Base-by-base conservation (phyloP, 1,140 invertebrate species). In the Drosophila tristis region DNA sequence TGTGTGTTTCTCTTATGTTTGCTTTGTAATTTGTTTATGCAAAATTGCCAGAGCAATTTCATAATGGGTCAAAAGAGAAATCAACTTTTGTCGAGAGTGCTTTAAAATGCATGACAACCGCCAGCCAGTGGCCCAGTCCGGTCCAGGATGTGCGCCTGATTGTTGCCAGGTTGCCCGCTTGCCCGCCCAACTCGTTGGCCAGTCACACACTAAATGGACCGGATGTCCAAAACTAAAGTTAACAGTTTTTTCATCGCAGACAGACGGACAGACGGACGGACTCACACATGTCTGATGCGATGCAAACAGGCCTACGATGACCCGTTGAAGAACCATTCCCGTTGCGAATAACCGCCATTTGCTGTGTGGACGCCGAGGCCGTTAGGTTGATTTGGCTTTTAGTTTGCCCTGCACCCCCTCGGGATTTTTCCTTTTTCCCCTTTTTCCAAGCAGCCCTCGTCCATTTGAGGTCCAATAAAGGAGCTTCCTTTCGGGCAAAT, bases 41-140 rank as follows among this genome's bases (percentile, higher is more conserved):
- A 84, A 89, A 87, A 90, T 89, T 90, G 85, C 85, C 80, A 73
- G 85, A 89, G 84, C 84, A 84, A 89, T 89, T 89, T 89, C 85
- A 89, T 89, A 89, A 89, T 89, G 84, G 84, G 84, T 89, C 84
- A 89, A 89, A 89, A 68, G 84, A 89, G 84, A 89, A 89, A 89
- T 89, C 84, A 89, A 89, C 84, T 89, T 89, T 90, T 90, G 84
- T 90, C 72, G 76, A 89, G 81, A 80, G 85, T 90, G 80, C 84
- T 89, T 89, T 89, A 89, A 89, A 90, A 89, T 89, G 84, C 84
- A 90, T 71, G 68, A 71, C 74, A 80, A 81, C 70, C 75, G 56
- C 70, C 75, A 59, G 51, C 49, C 57, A 71, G 55, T 70, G 53
- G 70, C 39, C 31, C 11, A 11, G 31, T 29, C 26, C 35, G 51